Percentiles rank a stretch among this genome's conserved stretches.
phyloP scores from a whole-genome alignment of 1,140 invertebrate genomes.

The Portunus trituberculatus region DNA sequence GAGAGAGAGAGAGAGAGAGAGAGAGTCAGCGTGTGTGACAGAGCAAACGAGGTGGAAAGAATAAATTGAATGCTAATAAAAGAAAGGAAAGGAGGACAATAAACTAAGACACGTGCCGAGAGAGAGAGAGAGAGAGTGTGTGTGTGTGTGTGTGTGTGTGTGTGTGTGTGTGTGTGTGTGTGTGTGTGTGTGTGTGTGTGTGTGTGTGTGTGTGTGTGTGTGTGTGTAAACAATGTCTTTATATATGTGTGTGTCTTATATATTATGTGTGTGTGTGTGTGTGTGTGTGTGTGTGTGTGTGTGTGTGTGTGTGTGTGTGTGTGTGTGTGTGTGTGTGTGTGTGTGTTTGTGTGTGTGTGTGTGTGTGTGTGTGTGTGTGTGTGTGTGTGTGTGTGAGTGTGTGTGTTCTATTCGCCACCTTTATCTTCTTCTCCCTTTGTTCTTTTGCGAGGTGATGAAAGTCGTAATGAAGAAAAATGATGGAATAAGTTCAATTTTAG shows the following conservation, averaged over 20 bases:
- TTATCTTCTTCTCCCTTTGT: too few species aligned
- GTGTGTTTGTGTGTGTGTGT: not conserved
- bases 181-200: not conserved
- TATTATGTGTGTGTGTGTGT: not conserved
- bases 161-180: conserved; percentile 42
- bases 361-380: conserved; percentile 30
- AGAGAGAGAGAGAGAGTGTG: not conserved
- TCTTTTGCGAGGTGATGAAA: too few species aligned
- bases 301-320: not conserved
- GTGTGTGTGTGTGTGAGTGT: conserved; percentile 21
- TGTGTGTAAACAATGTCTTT: not conserved
- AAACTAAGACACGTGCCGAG: too few species aligned
- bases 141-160: not conserved
- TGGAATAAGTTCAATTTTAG: too few species aligned
- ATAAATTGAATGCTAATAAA: not conserved
- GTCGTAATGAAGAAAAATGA: too few species aligned
- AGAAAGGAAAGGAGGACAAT: not conserved
- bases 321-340: conserved; percentile 31
- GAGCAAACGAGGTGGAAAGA: not conserved
- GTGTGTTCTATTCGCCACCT: not conserved
- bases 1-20: not conserved
- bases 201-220: conserved; percentile 30
- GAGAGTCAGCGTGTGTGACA: not conserved
- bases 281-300: conserved; percentile 46
- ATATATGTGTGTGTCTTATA: conserved; percentile 27